Evolutionary conservation across 2,113 vertebrate genomes (phyloP).

Genomic region (Numenius arquata): DNA sequence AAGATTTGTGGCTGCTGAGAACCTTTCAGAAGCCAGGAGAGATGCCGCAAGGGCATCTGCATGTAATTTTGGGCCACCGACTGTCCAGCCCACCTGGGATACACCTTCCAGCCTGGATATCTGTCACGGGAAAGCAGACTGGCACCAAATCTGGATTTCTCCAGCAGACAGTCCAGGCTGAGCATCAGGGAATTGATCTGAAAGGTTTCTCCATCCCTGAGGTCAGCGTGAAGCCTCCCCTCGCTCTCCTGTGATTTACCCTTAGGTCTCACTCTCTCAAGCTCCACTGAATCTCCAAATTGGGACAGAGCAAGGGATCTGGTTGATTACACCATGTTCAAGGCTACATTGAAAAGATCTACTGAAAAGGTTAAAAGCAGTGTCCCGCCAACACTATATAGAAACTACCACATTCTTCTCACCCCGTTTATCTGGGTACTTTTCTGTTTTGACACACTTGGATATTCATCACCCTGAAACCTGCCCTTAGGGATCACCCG

Average conservation of each 20-base stretch:
- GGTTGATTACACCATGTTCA: not conserved
- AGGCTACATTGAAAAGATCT: not conserved
- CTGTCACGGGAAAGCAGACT: not conserved
- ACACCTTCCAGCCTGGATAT: not conserved
- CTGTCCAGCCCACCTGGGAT: not conserved
- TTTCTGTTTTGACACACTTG: not conserved
- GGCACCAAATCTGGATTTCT: not conserved
- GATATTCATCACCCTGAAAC: not conserved
- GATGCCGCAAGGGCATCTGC: not conserved
- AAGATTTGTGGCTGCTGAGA: not conserved
- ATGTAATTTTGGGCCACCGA: not conserved
- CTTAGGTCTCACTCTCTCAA: not conserved
- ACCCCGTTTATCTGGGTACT: not conserved
- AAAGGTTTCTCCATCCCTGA: not conserved
- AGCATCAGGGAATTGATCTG: not conserved
- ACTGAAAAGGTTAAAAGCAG: fast-evolving
- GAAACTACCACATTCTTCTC: not conserved
- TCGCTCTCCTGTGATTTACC: not conserved
- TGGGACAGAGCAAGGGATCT: fast-evolving
- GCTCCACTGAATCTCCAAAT: not conserved
- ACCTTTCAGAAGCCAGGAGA: not conserved
- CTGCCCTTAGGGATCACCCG: not conserved
- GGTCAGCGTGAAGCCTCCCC: not conserved
- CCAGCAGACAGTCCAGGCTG: not conserved
- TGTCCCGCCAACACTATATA: not conserved